phyloP scores from a whole-genome alignment of 2,797 vertebrate genomes.

The Bucorvus abyssinicus region DNA sequence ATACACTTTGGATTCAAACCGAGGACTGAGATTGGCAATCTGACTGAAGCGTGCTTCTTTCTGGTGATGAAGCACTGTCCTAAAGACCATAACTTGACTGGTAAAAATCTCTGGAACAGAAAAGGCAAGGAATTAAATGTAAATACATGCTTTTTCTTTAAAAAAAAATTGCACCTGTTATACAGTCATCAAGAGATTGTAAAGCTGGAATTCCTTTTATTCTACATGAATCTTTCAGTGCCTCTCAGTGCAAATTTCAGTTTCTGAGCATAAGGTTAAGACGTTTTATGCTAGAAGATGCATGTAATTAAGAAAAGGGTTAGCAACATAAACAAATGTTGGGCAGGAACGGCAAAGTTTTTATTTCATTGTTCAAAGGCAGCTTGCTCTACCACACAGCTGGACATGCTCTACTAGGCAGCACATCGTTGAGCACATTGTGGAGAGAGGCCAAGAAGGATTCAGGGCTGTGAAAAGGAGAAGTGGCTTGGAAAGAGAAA shows the following conservation, averaged over 20 bases:
- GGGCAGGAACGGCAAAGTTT: background rate
- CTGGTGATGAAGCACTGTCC: background rate
- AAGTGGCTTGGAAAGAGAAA: slow-evolving; percentile 70
- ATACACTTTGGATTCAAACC: background rate
- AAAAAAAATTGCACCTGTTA: background rate
- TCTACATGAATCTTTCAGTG: background rate
- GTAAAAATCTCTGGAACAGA: background rate
- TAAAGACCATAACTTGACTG: background rate
- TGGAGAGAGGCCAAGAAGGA: background rate
- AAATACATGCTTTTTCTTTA: background rate
- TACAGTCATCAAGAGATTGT: background rate
- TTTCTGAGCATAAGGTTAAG: background rate
- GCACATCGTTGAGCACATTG: background rate
- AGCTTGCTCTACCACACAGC: background rate
- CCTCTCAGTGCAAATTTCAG: background rate
- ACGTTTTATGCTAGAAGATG: background rate
- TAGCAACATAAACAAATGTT: background rate
- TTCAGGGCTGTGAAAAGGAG: slow-evolving; percentile 51
- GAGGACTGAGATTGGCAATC: background rate
- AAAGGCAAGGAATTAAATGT: background rate
- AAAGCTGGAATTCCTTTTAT: background rate
- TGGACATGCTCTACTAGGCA: background rate
- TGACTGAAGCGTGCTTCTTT: background rate
- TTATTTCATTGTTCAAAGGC: background rate
- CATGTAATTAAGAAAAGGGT: background rate